A percentile compares a stretch with the other conserved stretches of the same genome.
Evolutionary conservation across 2,888 invertebrate species (phyloP).

Genomic region (Pocota personata): DNA sequence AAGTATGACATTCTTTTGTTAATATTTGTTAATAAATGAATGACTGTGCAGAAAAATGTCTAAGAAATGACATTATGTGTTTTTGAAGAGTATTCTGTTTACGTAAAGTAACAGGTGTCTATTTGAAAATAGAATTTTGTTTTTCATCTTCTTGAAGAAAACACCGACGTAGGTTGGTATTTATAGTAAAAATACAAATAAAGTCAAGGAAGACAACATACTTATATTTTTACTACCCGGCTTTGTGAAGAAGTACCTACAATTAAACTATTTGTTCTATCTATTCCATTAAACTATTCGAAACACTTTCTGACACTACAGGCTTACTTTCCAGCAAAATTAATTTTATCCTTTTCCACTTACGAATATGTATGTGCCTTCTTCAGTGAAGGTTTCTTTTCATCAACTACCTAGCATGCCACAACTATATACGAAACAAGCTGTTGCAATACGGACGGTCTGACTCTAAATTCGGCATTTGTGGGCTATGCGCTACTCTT

Average conservation of each 20-base stretch:
- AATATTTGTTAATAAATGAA: background rate
- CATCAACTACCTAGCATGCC: too few relatives aligned
- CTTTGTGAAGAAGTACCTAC: background rate
- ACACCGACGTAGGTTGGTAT: background rate
- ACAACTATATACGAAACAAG: too few relatives aligned
- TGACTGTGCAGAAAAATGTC: background rate
- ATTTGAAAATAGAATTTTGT: background rate
- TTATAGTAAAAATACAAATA: background rate
- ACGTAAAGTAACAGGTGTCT: constrained; percentile 13
- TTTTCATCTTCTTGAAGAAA: background rate
- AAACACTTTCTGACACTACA: too few relatives aligned
- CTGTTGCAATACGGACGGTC: too few relatives aligned
- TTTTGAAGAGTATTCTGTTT: background rate
- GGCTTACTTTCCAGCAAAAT: too few relatives aligned
- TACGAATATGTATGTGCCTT: too few relatives aligned
- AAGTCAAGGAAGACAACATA: background rate
- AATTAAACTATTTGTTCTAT: background rate
- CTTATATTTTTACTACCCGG: background rate
- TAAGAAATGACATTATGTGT: background rate
- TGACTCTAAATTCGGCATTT: too few relatives aligned
- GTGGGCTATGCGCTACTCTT: too few relatives aligned
- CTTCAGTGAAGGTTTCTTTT: too few relatives aligned
- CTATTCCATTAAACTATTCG: too few relatives aligned
- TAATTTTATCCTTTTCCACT: too few relatives aligned
- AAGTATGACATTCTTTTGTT: background rate